These are phyloP conservation scores for Adelphocoris suturalis DNA, from an alignment of 2,888 invertebrate genomes.

Conservation along the genomic window DNA sequence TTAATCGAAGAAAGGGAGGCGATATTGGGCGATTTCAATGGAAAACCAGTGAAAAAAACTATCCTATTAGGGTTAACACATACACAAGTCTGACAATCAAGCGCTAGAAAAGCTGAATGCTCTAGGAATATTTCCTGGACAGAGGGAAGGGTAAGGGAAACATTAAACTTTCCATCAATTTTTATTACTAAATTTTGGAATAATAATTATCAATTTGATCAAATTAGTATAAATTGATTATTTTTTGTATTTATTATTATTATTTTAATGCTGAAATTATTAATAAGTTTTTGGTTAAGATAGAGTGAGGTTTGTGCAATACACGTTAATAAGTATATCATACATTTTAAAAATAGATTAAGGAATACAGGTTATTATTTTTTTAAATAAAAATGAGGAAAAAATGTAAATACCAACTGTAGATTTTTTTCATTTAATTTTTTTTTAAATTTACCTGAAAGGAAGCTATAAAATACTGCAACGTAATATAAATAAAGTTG, in stretches of 20 bases:
- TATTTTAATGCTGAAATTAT: background rate
- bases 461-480: too few relatives aligned
- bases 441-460: too few relatives aligned
- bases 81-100: constrained; percentile 48
- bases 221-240: background rate
- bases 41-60: constrained; percentile 48
- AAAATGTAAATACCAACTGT: too few relatives aligned
- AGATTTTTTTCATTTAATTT: too few relatives aligned
- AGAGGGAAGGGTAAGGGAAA: constrained; percentile 3
- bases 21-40: background rate
- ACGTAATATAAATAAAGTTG: too few relatives aligned
- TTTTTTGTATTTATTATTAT: background rate
- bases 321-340: too few relatives aligned
- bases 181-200: background rate
- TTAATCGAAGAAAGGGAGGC: too few relatives aligned
- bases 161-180: background rate
- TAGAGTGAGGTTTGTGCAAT: too few relatives aligned
- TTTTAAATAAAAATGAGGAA: too few relatives aligned
- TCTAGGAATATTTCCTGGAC: background rate
- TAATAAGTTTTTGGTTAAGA: background rate
- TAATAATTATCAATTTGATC: background rate
- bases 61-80: constrained; percentile 38
- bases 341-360: too few relatives aligned
- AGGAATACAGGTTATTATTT: too few relatives aligned
- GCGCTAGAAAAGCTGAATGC: constrained; percentile 41